These are phyloP conservation scores for Vulpes vulpes DNA, from an alignment of 2,113 vertebrate genomes.

Conservation along the genomic window DNA sequence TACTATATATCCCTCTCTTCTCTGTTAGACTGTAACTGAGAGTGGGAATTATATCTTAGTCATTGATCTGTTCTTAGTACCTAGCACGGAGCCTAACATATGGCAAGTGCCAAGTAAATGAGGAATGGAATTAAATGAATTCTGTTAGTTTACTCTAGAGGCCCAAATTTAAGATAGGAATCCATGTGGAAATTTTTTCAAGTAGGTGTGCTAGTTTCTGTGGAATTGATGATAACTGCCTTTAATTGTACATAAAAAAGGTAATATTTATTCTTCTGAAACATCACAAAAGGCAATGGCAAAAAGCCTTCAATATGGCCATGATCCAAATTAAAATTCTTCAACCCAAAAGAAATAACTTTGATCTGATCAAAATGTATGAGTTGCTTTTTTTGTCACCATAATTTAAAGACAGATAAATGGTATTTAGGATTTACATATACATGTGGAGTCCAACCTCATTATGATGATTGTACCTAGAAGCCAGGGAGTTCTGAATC, in stretches of 20 bases:
- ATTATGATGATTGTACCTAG: slow-evolving; percentile 77
- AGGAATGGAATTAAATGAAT: not conserved
- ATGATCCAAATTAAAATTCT: slow-evolving; percentile 73
- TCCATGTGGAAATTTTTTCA: not conserved
- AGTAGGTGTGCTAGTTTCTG: not conserved
- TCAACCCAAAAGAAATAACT: slow-evolving; percentile 62
- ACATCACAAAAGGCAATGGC: slow-evolving; percentile 46
- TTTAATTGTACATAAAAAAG: slow-evolving; percentile 56
- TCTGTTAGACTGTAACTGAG: not conserved
- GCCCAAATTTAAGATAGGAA: slow-evolving; percentile 26
- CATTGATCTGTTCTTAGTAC: not conserved
- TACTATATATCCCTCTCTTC: not conserved
- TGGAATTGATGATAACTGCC: slow-evolving; percentile 35
- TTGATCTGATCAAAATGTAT: slow-evolving; percentile 80
- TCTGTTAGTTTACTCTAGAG: not conserved
- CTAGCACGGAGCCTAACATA: not conserved
- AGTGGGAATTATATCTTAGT: not conserved
- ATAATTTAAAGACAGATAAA: slow-evolving; percentile 77
- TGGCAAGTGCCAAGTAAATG: not conserved
- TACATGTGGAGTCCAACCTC: slow-evolving; percentile 72
- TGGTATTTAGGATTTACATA: slow-evolving; percentile 80
- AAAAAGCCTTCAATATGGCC: slow-evolving; percentile 46
- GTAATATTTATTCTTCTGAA: slow-evolving; percentile 52
- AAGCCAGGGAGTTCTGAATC: slow-evolving; percentile 74
- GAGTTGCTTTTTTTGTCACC: slow-evolving; percentile 73